These are phyloP conservation scores for Drosophila ezoana DNA, from an alignment of 2,888 invertebrate species.

Conservation along the genomic window DNA sequence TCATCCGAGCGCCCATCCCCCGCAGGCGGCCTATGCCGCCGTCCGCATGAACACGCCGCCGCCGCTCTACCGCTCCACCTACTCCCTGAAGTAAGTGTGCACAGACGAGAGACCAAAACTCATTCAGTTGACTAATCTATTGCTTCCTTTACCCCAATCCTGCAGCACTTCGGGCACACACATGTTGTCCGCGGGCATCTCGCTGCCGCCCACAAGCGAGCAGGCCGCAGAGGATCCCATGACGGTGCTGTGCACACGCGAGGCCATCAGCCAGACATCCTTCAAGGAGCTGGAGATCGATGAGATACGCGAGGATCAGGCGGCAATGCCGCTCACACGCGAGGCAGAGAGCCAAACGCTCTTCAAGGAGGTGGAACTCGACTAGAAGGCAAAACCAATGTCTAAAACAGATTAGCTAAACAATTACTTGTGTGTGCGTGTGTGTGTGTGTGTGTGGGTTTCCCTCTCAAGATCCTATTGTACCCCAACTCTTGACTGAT, in stretches of 20 bases:
- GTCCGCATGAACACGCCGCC: conserved; percentile 89
- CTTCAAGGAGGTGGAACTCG: conserved; percentile 64
- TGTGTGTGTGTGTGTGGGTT: background rate
- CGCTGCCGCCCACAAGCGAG: conserved; percentile 53
- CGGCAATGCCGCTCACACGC: conserved; percentile 28
- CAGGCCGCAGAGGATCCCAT: conserved; percentile 45
- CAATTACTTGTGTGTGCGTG: background rate
- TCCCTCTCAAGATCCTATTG: background rate
- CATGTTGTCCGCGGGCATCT: conserved; percentile 26
- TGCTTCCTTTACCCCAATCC: background rate
- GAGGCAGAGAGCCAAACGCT: conserved; percentile 50
- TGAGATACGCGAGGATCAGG: conserved; percentile 46
- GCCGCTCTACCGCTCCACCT: conserved; percentile 95
- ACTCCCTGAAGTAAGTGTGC: conserved; percentile 88
- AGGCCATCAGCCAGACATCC: conserved; percentile 54
- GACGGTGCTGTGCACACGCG: conserved; percentile 35
- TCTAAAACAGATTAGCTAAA: conserved; percentile 3
- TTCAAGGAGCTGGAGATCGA: conserved; percentile 55
- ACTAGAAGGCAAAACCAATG: conserved; percentile 34
- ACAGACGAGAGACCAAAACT: background rate
- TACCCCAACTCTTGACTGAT: conserved; percentile 51
- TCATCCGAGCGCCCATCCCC: conserved; percentile 84
- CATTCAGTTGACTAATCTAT: background rate
- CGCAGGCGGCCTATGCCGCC: conserved; percentile 81
- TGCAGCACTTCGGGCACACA: conserved; percentile 50